A percentile compares a stretch with the other conserved stretches of the same genome.
phyloP scores from a whole-genome alignment of 2,888 invertebrate species.

The Microchrysa polita region DNA sequence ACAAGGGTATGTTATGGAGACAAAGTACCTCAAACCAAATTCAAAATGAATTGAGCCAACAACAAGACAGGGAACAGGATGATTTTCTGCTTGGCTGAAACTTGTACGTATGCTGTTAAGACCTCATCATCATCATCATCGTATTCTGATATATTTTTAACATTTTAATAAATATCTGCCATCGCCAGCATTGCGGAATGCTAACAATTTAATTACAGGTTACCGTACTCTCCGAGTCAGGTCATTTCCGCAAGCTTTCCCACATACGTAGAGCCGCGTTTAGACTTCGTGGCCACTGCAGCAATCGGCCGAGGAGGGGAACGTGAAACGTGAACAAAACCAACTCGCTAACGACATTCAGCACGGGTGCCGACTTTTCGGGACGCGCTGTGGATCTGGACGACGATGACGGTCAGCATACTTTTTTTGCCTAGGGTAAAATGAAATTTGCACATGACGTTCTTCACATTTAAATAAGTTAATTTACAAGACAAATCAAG shows the following conservation, averaged over 20 bases:
- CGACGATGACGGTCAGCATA: neutral
- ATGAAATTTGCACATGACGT: constrained; percentile 41
- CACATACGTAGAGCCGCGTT: constrained; percentile 14
- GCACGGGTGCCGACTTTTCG: constrained; percentile 23
- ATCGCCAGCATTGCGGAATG: constrained; percentile 29
- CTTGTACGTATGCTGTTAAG: constrained; percentile 34
- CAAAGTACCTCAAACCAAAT: constrained; percentile 9
- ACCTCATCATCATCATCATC: constrained; percentile 32
- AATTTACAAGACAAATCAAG: constrained; percentile 44
- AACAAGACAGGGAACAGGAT: constrained; percentile 2
- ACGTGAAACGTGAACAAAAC: neutral
- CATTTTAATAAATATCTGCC: constrained; percentile 45
- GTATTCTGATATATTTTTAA: constrained; percentile 43
- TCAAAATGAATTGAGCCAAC: neutral
- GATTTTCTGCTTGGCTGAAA: constrained; percentile 44
- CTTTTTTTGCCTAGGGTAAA: constrained; percentile 26
- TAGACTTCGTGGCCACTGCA: neutral
- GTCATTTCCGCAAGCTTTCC: constrained; percentile 44
- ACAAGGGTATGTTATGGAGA: constrained; percentile 9
- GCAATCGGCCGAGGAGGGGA: neutral
- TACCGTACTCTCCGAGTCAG: constrained; percentile 22
- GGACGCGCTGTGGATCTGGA: neutral
- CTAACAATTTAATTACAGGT: constrained; percentile 46
- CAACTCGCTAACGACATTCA: constrained; percentile 20
- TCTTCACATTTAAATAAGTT: constrained; percentile 42